Conservation (phyloP, 2,113 vertebrate genomes). For the Plotosus lineatus region DNA sequence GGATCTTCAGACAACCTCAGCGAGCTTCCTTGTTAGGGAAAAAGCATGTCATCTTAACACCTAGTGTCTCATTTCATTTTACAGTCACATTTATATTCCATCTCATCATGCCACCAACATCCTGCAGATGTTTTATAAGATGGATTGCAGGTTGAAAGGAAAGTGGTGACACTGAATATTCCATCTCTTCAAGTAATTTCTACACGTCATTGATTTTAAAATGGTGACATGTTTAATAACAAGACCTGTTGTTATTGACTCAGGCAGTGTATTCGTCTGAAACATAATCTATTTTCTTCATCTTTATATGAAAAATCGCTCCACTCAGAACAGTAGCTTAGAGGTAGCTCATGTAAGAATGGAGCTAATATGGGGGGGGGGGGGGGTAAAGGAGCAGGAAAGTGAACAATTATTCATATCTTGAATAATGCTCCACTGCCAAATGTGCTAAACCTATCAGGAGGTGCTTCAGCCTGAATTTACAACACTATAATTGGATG, state of each 20-base stretch:
- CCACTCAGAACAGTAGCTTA: slow-evolving; percentile 16
- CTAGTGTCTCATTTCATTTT: background rate
- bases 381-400: background rate
- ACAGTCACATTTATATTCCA: background rate
- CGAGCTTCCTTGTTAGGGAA: slow-evolving; percentile 39
- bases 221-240: slow-evolving; percentile 15
- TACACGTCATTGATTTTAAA: slow-evolving; percentile 13
- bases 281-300: slow-evolving; percentile 26
- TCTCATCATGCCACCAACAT: background rate
- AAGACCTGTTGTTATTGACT: slow-evolving; percentile 19
- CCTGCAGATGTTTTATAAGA: slow-evolving; percentile 11
- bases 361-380: background rate
- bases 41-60: slow-evolving; percentile 18
- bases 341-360: slow-evolving; percentile 31
- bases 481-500: slow-evolving; percentile 62
- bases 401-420: slow-evolving; percentile 41
- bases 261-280: background rate
- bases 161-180: background rate
- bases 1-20: slow-evolving; percentile 18
- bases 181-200: background rate
- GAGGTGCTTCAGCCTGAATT: slow-evolving; percentile 54
- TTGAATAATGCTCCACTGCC: slow-evolving; percentile 55
- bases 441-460: slow-evolving; percentile 53
- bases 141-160: background rate
- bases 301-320: slow-evolving; percentile 17